These are phyloP conservation scores for Pogona vitticeps DNA, from an alignment of 2,113 vertebrate genomes.

Conservation along the genomic window DNA sequence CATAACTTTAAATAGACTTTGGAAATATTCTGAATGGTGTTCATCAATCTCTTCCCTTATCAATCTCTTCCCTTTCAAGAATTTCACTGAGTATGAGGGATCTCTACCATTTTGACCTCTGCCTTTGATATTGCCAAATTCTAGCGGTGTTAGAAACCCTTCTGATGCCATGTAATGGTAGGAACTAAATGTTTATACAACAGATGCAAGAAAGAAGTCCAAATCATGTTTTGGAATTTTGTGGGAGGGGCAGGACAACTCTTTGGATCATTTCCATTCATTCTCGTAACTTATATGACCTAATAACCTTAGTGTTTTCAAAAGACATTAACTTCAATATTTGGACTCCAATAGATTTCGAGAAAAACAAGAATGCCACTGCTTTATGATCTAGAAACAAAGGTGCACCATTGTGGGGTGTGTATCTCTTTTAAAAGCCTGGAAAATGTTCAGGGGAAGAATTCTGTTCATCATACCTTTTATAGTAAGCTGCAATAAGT, in stretches of 20 bases:
- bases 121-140: conserved; percentile 36
- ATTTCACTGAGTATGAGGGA: not conserved
- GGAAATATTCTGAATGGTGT: not conserved
- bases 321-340: conserved; percentile 60
- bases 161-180: conserved; percentile 56
- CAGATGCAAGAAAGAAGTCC: conserved; percentile 39
- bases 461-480: conserved; percentile 36
- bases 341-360: conserved; percentile 59
- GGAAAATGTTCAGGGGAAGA: conserved; percentile 41
- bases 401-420: conserved; percentile 26
- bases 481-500: conserved; percentile 15
- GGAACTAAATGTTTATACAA: conserved; percentile 48
- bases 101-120: conserved; percentile 26
- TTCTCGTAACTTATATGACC: conserved; percentile 65
- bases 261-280: conserved; percentile 66
- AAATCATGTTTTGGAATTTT: conserved; percentile 42
- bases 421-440: conserved; percentile 43
- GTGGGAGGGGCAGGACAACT: conserved; percentile 25
- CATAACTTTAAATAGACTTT: conserved; percentile 35
- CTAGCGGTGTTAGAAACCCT: conserved; percentile 33
- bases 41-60: not conserved
- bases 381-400: conserved; percentile 40
- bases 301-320: conserved; percentile 58
- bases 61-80: conserved; percentile 25
- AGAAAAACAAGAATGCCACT: conserved; percentile 56